These are phyloP conservation scores for Euplexia lucipara DNA, from an alignment of 2,888 invertebrate genomes.

Conservation along the genomic window DNA sequence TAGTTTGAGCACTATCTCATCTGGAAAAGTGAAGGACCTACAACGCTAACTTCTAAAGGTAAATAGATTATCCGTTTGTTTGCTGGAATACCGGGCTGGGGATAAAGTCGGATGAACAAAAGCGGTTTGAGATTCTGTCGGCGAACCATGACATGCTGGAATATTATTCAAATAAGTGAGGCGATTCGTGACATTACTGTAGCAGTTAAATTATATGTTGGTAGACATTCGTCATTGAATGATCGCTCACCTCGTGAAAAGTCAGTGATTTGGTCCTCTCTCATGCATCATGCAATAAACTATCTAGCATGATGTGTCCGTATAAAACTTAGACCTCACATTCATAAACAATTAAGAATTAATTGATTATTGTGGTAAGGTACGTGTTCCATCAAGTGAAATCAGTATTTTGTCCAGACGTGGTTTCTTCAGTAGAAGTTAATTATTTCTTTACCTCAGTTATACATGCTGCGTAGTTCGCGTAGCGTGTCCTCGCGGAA, in stretches of 20 bases:
- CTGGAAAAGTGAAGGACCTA: constrained; percentile 19
- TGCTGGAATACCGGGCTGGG: too few relatives aligned
- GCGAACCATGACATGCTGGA: not conserved
- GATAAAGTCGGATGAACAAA: constrained; percentile 4
- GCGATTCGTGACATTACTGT: not conserved
- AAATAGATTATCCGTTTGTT: constrained; percentile 16
- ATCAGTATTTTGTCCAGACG: not conserved
- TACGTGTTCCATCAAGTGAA: not conserved
- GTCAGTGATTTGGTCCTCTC: too few relatives aligned
- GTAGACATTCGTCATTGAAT: not conserved
- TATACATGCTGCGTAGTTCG: constrained; percentile 1
- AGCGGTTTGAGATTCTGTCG: not conserved
- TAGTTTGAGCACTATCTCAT: constrained; percentile 15
- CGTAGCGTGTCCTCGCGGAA: constrained; percentile 33
- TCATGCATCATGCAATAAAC: too few relatives aligned
- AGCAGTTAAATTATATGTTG: not conserved
- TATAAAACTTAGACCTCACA: too few relatives aligned
- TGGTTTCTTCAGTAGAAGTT: not conserved
- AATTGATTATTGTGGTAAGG: not conserved
- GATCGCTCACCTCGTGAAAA: not conserved
- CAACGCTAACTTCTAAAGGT: constrained; percentile 19
- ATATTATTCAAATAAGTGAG: not conserved
- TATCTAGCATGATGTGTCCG: too few relatives aligned
- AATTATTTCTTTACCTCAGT: not conserved
- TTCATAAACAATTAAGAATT: not conserved